phyloP scores from a whole-genome alignment of 2,797 vertebrate species.

The Spheniscus humboldti region DNA sequence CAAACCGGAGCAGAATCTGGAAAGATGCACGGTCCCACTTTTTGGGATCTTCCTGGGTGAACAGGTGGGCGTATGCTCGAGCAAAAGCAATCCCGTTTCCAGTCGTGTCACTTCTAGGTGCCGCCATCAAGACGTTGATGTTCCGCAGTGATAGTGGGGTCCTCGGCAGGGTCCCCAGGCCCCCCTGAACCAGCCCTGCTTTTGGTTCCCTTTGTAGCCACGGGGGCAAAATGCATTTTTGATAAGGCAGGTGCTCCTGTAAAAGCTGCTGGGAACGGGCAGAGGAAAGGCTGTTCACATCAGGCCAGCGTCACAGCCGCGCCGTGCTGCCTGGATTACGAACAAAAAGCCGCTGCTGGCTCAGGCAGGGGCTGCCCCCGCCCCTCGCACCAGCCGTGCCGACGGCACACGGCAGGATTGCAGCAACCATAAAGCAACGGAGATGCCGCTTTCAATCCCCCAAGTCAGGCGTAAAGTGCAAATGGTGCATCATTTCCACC shows the following conservation, averaged over 20 bases:
- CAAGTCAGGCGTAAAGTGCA: neutral
- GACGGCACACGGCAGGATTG: neutral
- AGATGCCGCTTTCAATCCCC: neutral
- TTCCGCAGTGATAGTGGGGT: neutral
- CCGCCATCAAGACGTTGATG: neutral
- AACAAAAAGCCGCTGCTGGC: neutral
- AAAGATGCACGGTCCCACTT: neutral
- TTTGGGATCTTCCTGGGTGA: neutral
- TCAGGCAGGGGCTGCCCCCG: neutral
- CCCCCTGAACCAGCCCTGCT: fast-evolving
- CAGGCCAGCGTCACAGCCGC: neutral
- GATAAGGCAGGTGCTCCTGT: neutral
- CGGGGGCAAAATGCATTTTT: neutral
- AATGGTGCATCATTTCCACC: neutral
- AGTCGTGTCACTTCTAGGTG: neutral
- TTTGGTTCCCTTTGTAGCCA: neutral
- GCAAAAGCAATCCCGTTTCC: neutral
- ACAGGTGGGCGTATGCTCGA: fast-evolving
- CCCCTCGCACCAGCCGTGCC: neutral
- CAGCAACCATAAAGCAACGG: neutral
- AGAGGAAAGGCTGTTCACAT: neutral
- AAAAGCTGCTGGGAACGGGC: neutral
- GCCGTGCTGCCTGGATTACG: neutral
- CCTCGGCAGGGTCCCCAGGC: neutral
- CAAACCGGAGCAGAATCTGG: neutral